phyloP scores from a whole-genome alignment of 2,113 vertebrate species.

The Dromaius novaehollandiae region DNA sequence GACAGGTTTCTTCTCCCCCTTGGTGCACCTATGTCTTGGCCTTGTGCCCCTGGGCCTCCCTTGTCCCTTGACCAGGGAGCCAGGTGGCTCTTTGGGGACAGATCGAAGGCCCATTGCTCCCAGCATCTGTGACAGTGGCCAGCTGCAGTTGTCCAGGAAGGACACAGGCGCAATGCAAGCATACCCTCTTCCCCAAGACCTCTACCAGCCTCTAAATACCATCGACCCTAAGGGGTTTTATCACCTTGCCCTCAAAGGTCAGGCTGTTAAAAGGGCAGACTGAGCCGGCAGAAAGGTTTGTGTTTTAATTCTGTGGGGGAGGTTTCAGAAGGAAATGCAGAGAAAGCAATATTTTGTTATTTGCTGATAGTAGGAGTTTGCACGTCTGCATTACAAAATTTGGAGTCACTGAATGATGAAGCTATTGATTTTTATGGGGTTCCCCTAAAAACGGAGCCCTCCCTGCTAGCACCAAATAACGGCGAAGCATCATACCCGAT shows the following conservation, averaged over 20 bases:
- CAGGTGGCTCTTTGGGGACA: neutral
- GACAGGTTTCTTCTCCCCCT: neutral
- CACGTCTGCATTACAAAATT: neutral
- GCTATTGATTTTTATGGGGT: neutral
- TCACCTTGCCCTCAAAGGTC: accelerated
- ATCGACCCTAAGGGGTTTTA: neutral
- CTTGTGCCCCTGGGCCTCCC: neutral
- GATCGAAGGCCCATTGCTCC: neutral
- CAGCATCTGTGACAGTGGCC: neutral
- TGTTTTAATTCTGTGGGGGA: neutral
- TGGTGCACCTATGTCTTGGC: neutral
- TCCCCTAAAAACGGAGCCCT: neutral
- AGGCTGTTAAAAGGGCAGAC: neutral
- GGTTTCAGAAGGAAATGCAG: neutral
- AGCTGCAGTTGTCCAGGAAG: neutral
- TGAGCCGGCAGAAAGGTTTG: neutral
- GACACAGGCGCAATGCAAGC: neutral
- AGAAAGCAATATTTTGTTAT: neutral
- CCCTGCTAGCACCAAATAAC: neutral
- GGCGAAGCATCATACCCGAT: accelerated
- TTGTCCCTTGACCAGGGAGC: neutral
- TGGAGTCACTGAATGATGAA: neutral
- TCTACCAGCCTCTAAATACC: neutral
- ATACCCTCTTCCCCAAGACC: neutral
- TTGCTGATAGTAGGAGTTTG: neutral